Evolutionary conservation across 2,888 invertebrate genomes (phyloP).

Genomic region (Trissolcus brochymenae): DNA sequence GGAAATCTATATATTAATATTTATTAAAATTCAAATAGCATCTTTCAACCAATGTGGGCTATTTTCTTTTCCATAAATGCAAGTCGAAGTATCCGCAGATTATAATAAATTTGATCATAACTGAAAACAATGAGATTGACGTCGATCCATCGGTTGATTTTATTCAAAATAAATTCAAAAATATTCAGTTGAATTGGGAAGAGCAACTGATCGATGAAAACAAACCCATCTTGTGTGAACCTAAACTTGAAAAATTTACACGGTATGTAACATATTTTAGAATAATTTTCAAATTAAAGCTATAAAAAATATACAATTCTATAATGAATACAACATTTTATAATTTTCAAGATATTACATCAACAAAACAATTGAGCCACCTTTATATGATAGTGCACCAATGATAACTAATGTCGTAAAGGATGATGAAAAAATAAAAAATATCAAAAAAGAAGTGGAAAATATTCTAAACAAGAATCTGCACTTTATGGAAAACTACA

Average conservation of each 20-base stretch:
- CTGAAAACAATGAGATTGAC: conserved; percentile 71
- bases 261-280: conserved; percentile 75
- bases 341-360: conserved; percentile 79
- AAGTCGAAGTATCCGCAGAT: conserved; percentile 79
- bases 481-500: conserved; percentile 81
- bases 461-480: conserved; percentile 80
- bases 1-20: too few species aligned
- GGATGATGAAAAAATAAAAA: conserved; percentile 80
- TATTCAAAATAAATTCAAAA: conserved; percentile 79
- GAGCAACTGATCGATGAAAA: conserved; percentile 82
- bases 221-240: conserved; percentile 84
- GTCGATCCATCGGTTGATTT: conserved; percentile 82
- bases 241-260: conserved; percentile 82
- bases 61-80: conserved; percentile 63
- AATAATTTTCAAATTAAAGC: too few species aligned
- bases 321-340: too few species aligned
- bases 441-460: conserved; percentile 80
- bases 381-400: conserved; percentile 86
- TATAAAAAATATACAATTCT: too few species aligned
- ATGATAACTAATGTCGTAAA: conserved; percentile 83
- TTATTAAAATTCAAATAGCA: conserved; percentile 71
- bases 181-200: conserved; percentile 82
- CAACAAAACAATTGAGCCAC: conserved; percentile 88
- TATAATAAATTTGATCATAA: conserved; percentile 79
- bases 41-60: conserved; percentile 68